A percentile compares a stretch with the other conserved stretches of the same genome.
These are phyloP conservation scores for Tineola bisselliella DNA, from an alignment of 2,888 invertebrate genomes.

Conservation along the genomic window DNA sequence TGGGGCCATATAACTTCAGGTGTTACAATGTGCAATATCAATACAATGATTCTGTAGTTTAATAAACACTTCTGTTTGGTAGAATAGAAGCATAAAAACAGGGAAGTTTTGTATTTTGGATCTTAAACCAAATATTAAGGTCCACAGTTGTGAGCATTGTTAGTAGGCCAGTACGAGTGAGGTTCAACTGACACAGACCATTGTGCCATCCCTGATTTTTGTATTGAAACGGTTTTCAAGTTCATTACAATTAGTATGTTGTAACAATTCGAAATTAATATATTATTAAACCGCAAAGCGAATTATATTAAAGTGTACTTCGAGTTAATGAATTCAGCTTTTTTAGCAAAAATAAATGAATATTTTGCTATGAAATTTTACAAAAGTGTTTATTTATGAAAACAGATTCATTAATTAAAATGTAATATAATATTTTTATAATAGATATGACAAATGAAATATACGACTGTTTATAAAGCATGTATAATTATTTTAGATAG, in stretches of 20 bases:
- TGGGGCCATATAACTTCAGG: too few relatives aligned
- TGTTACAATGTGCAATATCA: too few relatives aligned
- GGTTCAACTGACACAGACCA: not conserved
- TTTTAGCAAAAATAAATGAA: not conserved
- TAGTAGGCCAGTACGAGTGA: not conserved
- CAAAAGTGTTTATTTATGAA: not conserved
- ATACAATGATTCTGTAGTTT: too few relatives aligned
- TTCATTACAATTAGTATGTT: too few relatives aligned
- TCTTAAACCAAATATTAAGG: not conserved
- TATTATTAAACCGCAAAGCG: not conserved
- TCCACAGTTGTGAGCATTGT: not conserved
- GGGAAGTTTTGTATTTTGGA: not conserved
- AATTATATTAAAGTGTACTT: not conserved
- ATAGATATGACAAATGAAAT: not conserved
- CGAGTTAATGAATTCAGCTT: not conserved
- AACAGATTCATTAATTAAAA: too few relatives aligned
- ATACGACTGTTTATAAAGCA: not conserved
- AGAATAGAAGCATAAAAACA: not conserved
- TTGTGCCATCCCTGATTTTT: constrained; percentile 1
- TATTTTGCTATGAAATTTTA: not conserved
- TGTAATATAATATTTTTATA: not conserved
- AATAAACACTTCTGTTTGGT: not conserved
- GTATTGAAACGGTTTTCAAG: too few relatives aligned
- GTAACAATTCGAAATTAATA: too few relatives aligned
- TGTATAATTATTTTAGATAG: constrained; percentile 25